Evolutionary conservation across 2,797 vertebrate genomes (phyloP).

Genomic region (Girardinus metallicus): DNA sequence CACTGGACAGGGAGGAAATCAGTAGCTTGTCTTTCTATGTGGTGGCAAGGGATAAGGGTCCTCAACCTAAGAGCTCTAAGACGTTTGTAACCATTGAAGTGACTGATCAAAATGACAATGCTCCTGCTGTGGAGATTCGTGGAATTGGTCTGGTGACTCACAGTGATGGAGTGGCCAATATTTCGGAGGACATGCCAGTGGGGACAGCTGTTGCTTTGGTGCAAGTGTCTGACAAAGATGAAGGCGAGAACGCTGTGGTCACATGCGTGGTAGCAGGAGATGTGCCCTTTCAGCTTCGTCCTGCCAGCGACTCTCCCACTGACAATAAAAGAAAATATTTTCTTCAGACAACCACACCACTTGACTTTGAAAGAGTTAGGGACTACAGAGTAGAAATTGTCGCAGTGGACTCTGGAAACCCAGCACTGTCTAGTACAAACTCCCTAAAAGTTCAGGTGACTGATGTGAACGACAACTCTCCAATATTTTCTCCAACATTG

Average conservation of each 20-base stretch:
- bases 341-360: constrained; percentile 93
- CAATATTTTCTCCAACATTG: constrained; percentile 91
- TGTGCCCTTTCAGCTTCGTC: constrained; percentile 94
- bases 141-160: constrained; percentile 97
- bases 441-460: constrained; percentile 96
- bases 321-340: constrained; percentile 99
- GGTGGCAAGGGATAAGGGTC: constrained; percentile 94
- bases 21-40: constrained; percentile 92
- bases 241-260: constrained; percentile 96
- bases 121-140: constrained; percentile 94
- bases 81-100: constrained; percentile 93
- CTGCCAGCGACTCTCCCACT: constrained; percentile 92
- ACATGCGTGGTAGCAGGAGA: constrained; percentile 97
- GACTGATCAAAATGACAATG: constrained; percentile 97
- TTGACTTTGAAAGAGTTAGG: constrained; percentile 92
- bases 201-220: constrained; percentile 96
- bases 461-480: constrained; percentile 95
- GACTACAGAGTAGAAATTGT: constrained; percentile 96
- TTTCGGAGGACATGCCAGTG: constrained; percentile 96
- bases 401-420: constrained; percentile 96
- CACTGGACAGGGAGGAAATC: constrained; percentile 94
- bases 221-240: constrained; percentile 96
- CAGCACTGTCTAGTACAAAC: constrained; percentile 96
- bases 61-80: constrained; percentile 94
- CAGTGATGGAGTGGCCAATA: constrained; percentile 95